Evolutionary conservation across 2,113 vertebrate genomes (phyloP).

Genomic region (Perccottus glenii): DNA sequence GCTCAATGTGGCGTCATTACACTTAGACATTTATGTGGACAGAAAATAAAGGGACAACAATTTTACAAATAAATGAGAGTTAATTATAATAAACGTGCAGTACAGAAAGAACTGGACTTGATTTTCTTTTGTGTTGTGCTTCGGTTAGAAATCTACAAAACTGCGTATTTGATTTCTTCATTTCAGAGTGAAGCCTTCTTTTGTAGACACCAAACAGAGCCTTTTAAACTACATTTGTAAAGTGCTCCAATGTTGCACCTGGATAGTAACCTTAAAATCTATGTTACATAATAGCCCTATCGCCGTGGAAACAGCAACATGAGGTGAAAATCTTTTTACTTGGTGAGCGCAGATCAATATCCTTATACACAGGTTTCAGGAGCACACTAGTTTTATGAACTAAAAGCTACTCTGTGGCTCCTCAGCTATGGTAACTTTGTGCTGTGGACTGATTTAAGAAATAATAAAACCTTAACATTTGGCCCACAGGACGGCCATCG

Average conservation of each 20-base stretch:
- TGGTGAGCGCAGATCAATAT: slow-evolving; percentile 61
- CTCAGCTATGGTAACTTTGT: slow-evolving; percentile 44
- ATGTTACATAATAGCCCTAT: slow-evolving; percentile 39
- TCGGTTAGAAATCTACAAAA: no score
- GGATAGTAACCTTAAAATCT: slow-evolving; percentile 45
- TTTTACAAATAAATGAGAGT: neutral
- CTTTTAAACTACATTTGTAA: neutral
- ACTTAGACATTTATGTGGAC: neutral
- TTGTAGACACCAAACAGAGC: neutral
- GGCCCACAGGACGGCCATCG: slow-evolving; percentile 64
- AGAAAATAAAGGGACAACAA: neutral
- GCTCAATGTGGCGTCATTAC: slow-evolving; percentile 24
- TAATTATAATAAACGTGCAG: neutral
- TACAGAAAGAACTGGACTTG: no score
- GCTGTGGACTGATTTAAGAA: slow-evolving; percentile 69
- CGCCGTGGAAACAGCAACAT: slow-evolving; percentile 36
- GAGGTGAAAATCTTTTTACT: slow-evolving; percentile 44
- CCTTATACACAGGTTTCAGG: slow-evolving; percentile 62
- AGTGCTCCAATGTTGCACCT: slow-evolving; percentile 15
- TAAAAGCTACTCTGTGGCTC: slow-evolving; percentile 61
- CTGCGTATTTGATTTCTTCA: no score
- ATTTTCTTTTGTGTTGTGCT: neutral
- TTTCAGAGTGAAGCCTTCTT: neutral
- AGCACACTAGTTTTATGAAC: slow-evolving; percentile 67
- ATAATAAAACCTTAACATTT: slow-evolving; percentile 75